Base-by-base conservation (phyloP, 1,140 invertebrate genomes). In the Hyphantria cunea region DNA sequence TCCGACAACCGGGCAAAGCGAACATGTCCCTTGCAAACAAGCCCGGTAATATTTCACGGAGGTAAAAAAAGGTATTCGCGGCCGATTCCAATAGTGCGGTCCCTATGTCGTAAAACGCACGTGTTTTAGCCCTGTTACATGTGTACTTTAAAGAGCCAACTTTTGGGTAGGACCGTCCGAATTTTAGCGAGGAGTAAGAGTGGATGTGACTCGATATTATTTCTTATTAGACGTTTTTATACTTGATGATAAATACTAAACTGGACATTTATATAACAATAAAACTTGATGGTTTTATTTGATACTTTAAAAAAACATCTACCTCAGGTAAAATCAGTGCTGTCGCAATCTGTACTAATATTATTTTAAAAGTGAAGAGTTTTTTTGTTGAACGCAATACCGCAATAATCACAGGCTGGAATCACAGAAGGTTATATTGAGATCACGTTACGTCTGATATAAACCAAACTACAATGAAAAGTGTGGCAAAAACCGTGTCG, bases 151-250 rank as follows among this genome's bases (percentile, higher is more conserved):
- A 82, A 83, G 76, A 80, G 78, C 78, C 59, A 86, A 88, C 76
- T 88, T 86, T 84, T 76, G 79, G 84, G 77, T 80, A 80, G 78
- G 72, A 82, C 72, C 73, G 85, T 86, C 82, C 82, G 83, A 82
- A 63, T 76, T 31, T 65, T 31, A 14, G 14, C 51, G 68, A 63
- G 39, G 41, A 42, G 25, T 62, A 62, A 64, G 15, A 42, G 55
- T 71, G 77, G 82, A 84, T 77, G 71, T 10, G 78, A 59, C 44
- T 15, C 14, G 11, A 39, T 39, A 0, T 15, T 25, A 13, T 25
- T 11, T 41, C 15, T 53, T 42, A 2, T 2, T n/a, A n/a, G n/a
- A 44, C 9, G 2, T 44, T 13, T 12, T 44, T 44, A 13, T 44
- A 7, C 13, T n/a, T 44, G 41, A 3, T 9, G n/a, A 39, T 39